Conservation (phyloP, 2,888 invertebrate genomes). For the Neuroscelio doddi region DNA sequence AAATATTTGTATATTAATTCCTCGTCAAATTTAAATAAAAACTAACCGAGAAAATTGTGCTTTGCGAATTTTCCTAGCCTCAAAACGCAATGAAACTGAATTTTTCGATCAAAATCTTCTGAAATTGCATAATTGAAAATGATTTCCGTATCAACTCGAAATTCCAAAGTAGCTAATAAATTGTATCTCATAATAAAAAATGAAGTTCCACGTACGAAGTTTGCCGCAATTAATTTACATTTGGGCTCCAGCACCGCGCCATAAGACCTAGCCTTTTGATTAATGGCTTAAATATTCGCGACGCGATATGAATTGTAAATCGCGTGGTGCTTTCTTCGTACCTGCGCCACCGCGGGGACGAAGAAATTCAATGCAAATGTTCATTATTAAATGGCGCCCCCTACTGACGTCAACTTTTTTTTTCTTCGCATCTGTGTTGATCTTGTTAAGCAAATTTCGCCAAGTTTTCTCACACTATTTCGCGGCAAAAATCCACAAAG, state of each 20-base stretch:
- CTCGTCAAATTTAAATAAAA: no score
- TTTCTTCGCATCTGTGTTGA: neutral
- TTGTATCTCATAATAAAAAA: no score
- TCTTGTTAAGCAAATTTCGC: neutral
- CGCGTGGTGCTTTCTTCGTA: neutral
- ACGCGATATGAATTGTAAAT: conserved; percentile 68
- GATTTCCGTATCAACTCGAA: neutral
- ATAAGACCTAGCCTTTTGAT: conserved; percentile 55
- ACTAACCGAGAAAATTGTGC: no score
- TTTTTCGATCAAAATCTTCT: no score
- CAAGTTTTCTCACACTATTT: neutral
- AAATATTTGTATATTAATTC: no score
- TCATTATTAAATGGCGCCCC: conserved; percentile 53
- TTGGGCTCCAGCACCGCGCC: conserved; percentile 43
- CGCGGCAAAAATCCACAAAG: neutral
- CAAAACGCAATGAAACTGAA: no score
- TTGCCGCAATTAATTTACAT: conserved; percentile 63
- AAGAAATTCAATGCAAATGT: conserved; percentile 52
- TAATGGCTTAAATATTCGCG: conserved; percentile 66
- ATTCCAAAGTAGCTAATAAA: conserved; percentile 31
- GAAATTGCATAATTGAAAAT: no score
- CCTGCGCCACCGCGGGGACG: conserved; percentile 14
- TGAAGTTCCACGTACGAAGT: no score
- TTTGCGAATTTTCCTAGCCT: no score
- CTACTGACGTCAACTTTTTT: neutral